Base-by-base conservation (phyloP, 2,888 invertebrate species). In the Blera fallax region DNA sequence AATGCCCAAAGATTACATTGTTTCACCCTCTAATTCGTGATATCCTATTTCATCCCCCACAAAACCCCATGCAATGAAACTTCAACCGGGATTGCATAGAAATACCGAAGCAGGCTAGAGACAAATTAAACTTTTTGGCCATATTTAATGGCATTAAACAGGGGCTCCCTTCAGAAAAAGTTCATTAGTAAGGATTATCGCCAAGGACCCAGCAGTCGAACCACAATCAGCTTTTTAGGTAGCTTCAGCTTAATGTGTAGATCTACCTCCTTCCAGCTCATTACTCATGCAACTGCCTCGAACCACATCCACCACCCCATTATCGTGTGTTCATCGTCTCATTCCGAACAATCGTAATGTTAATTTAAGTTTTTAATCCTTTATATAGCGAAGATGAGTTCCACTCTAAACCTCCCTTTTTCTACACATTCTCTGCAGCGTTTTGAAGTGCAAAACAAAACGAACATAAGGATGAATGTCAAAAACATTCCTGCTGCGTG, bases 291-390 rank as follows among this genome's bases (percentile, higher is more conserved):
- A 70, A 82, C 18, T 37, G 43, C 54, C 56, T 43, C 45, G 24
- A 60, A 52, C 48, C 52, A 34, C 65, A 40, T 21, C 27, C 27
- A 10, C 18, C 40, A 72, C 58, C 34, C 56, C 14, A 82, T 77
- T 64, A 64, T 64, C 34, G 24, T 34, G 3, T 40, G 40, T 77
- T 76, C 56, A 64, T 70, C 52, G n/a, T 40, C 14, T 34, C 58
- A 45, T 50, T 27, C 52, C 32, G 18, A 76, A 73, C 80, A 76
- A 79, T 80, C 72, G 74, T 76, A 76, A 80, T 80, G 70, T 76
- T 76, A 76, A 81, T 80, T 77, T 60, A 76, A 85, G 80, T 85
- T 85, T 85, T 81, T 81, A 85, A 85, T 85, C 85, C 85, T 85
- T 81, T 54, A 72, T 50, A 56, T 74, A 67, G 48, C 40, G 40